Percentiles rank a stretch among this genome's conserved stretches.
Evolutionary conservation across 1,140 invertebrate species (phyloP).

Genomic region (Drosophila tani): DNA sequence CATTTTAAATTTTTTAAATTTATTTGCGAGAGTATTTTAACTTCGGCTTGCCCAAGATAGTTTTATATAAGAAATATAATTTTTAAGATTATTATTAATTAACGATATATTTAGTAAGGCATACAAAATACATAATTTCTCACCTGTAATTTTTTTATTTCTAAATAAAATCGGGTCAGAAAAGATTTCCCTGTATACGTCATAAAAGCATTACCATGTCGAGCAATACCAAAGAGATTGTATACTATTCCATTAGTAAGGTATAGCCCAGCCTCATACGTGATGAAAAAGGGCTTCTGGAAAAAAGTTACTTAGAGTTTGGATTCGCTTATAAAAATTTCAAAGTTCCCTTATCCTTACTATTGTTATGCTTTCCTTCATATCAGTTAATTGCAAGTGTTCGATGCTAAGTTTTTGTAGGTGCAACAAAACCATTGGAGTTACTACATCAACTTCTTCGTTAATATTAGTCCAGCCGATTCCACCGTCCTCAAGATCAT

Average conservation of each 20-base stretch:
- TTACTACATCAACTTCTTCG: slow-evolving; percentile 76
- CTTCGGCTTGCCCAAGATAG: too few species aligned
- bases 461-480: slow-evolving; percentile 75
- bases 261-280: slow-evolving; percentile 64
- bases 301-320: not conserved
- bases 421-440: slow-evolving; percentile 69
- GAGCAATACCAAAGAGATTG: slow-evolving; percentile 63
- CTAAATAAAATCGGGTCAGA: slow-evolving; percentile 66
- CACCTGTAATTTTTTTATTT: slow-evolving; percentile 74
- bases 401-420: slow-evolving; percentile 68
- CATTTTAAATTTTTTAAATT: too few species aligned
- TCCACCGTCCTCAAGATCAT: slow-evolving; percentile 42
- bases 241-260: slow-evolving; percentile 75
- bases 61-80: too few species aligned
- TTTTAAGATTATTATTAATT: too few species aligned
- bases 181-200: slow-evolving; percentile 77
- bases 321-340: not conserved
- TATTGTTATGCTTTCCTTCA: slow-evolving; percentile 65
- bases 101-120: too few species aligned
- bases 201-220: slow-evolving; percentile 70
- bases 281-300: slow-evolving; percentile 71
- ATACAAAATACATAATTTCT: not conserved
- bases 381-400: slow-evolving; percentile 70
- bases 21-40: too few species aligned
- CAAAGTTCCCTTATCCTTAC: slow-evolving; percentile 36